Evolutionary conservation across 2,888 invertebrate genomes (phyloP), one percentile per base, ranked within the genome.

Genomic region (Drosophila prolongata): DNA sequence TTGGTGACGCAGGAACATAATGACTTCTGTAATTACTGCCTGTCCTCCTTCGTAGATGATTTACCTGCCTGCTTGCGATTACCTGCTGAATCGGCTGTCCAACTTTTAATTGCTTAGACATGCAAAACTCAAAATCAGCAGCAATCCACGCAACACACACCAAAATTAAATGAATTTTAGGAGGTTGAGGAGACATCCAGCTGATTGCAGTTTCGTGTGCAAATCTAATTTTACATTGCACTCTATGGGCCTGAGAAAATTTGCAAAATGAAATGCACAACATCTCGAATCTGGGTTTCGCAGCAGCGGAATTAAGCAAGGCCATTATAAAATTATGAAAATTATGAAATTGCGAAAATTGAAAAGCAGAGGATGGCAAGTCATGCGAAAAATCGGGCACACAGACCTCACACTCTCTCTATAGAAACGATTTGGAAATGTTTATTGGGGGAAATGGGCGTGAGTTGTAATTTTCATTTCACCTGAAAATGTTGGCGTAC

Each of bases 41-140:
- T 52, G 46, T 38, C 30, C 9, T 0, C 14, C 19, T 2, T 11
- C 1, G 6, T 34, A 16, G 0, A 57, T 37, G 57, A 60, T 57
- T 30, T 40, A 46, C 72, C 75, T 72, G 62, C 59, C 55, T 68
- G 49, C 60, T 43, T 34, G 77, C 81, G 80, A 80, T 87, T 83
- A 86, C 78, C 80, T 69, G 78, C 78, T 64, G 76, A 77, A 76
- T 77, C 83, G 74, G 62, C 77, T 70, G 72, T 67, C 74, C 82
- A 83, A 82, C 80, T 86, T 88, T 88, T 83, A 83, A 83, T 88
- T 88, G 88, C 88, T 64, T 73, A 76, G 60, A 83, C 86, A 88
- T 82, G 87, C 68, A 64, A 86, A 79, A 68, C 73, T 72, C 60
- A 62, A 77, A 79, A 70, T 77, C 77, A 86, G 69, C 69, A 57